Evolutionary conservation across 1,140 invertebrate genomes (phyloP).

Genomic region (Chironomus striatipennis): DNA sequence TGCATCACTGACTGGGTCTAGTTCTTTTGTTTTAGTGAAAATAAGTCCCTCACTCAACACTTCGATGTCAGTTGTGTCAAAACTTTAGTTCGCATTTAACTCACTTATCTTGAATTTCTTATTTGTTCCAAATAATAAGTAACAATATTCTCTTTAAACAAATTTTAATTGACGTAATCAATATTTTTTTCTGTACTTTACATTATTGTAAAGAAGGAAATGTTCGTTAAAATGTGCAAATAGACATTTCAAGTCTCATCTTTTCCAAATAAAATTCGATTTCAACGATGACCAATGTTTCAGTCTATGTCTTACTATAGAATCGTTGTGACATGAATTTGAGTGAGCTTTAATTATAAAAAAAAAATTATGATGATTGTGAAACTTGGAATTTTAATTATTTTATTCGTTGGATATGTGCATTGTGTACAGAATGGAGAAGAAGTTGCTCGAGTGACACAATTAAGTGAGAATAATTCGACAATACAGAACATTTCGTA

Average conservation of each 20-base stretch:
- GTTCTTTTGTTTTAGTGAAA: too few species aligned
- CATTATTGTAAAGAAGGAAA: background rate
- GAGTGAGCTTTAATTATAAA: background rate
- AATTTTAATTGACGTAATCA: background rate
- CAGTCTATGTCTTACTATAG: background rate
- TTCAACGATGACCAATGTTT: slow-evolving; percentile 1
- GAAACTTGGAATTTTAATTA: background rate
- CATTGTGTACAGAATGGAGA: background rate
- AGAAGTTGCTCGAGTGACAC: background rate
- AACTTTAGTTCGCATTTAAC: too few species aligned
- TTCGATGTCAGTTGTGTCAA: too few species aligned
- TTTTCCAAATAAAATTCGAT: background rate
- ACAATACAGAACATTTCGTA: background rate
- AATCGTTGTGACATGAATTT: background rate
- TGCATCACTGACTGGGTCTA: too few species aligned
- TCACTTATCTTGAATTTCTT: too few species aligned
- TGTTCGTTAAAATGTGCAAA: background rate
- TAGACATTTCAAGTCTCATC: background rate
- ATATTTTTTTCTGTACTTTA: background rate
- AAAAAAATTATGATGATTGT: background rate
- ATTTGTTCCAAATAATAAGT: too few species aligned
- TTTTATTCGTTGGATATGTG: background rate
- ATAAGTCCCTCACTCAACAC: too few species aligned
- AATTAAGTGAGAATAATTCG: background rate
- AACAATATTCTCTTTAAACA: too few species aligned